These are phyloP conservation scores for Aurelia aurita complex sp. Pacific DNA, from an alignment of 30 jellyfish, hydroid and myxozoan species.

Conservation along the genomic window DNA sequence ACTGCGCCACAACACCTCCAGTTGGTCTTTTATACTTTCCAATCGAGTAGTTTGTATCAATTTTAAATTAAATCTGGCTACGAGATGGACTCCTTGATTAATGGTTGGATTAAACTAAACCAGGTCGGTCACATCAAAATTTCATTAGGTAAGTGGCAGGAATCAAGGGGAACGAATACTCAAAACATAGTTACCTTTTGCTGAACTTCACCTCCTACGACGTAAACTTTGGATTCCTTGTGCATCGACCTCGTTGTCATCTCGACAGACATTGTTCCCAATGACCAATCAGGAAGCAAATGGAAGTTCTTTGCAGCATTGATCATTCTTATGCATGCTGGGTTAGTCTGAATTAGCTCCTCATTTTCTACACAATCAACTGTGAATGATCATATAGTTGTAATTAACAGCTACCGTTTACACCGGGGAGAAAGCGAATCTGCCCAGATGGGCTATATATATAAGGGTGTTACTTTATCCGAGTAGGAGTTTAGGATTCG, in stretches of 20 bases:
- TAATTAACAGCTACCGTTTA: no score
- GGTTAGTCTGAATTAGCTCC: conserved; percentile 39
- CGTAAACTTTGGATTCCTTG: conserved; percentile 60
- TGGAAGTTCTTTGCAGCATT: conserved; percentile 70
- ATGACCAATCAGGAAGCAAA: conserved; percentile 59
- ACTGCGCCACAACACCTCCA: no score
- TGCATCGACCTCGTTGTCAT: conserved; percentile 37
- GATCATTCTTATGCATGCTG: conserved; percentile 53
- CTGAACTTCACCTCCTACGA: conserved; percentile 80
- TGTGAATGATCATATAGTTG: background rate
- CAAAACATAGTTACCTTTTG: conserved; percentile 46
- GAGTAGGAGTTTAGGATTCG: no score
- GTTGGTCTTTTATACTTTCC: no score
- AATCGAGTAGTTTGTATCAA: no score
- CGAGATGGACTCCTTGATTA: no score
- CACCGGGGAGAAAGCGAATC: no score
- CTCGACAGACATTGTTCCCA: background rate
- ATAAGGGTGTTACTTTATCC: no score
- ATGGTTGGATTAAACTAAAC: no score
- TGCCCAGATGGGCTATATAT: no score
- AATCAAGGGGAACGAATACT: background rate
- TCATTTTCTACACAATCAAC: conserved; percentile 78
- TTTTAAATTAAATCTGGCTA: no score
- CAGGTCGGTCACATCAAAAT: background rate
- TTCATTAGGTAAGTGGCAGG: background rate